Evolutionary conservation across 2,888 invertebrate species (phyloP).

Genomic region (Leucozona laternaria): DNA sequence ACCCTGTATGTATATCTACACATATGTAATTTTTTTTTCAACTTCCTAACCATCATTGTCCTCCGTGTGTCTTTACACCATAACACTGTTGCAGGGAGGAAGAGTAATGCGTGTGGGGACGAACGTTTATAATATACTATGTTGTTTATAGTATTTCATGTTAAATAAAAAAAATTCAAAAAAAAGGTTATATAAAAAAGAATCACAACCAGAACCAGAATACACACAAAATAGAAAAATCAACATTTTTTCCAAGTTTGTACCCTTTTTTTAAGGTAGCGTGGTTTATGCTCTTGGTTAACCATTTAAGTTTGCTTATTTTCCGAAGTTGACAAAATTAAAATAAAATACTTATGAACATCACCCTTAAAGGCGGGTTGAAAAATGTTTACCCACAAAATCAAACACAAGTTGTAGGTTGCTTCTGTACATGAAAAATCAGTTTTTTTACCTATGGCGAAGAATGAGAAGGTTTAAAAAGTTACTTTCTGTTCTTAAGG

Average conservation of each 20-base stretch:
- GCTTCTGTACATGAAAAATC: background rate
- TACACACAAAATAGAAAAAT: conserved; percentile 6
- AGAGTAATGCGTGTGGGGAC: conserved; percentile 12
- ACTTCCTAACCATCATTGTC: conserved; percentile 23
- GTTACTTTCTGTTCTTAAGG: conserved; percentile 8
- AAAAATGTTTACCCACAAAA: conserved; percentile 57
- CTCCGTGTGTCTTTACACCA: conserved; percentile 7
- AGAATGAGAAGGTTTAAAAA: background rate
- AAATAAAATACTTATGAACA: background rate
- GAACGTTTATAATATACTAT: conserved; percentile 1
- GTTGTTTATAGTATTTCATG: background rate
- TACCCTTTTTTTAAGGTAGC: conserved; percentile 8
- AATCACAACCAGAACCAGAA: background rate
- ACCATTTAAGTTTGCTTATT: conserved; percentile 68
- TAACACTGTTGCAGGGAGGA: conserved; percentile 9
- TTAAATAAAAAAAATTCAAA: background rate
- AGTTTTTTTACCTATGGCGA: background rate
- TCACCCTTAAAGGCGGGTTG: conserved; percentile 33
- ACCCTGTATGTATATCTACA: background rate
- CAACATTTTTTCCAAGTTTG: conserved; percentile 12
- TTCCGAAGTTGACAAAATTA: conserved; percentile 33
- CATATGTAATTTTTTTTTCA: background rate
- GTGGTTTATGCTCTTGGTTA: conserved; percentile 38
- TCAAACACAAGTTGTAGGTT: conserved; percentile 29
- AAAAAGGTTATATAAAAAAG: background rate